phyloP scores from a whole-genome alignment of 2,113 vertebrate genomes.

The Pomatostomus ruficeps region DNA sequence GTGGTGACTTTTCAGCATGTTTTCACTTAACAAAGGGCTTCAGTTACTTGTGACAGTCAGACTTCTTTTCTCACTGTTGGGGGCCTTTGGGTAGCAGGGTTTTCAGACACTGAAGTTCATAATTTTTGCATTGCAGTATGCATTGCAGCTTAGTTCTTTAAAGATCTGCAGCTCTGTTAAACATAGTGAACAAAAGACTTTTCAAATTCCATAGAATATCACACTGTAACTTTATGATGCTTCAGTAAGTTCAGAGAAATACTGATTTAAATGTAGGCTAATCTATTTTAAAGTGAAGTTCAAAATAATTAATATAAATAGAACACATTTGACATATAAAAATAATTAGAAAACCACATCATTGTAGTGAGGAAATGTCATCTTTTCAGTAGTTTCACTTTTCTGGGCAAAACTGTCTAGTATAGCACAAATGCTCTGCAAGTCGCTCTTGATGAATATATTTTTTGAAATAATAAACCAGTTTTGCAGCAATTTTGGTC shows the following conservation, averaged over 20 bases:
- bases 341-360: not conserved
- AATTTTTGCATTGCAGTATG: not conserved
- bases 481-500: not conserved
- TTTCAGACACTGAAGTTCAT: not conserved
- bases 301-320: not conserved
- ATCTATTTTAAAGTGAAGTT: not conserved
- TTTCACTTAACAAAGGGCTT: not conserved
- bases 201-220: not conserved
- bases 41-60: not conserved
- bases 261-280: not conserved
- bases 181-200: not conserved
- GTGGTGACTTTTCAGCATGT: not conserved
- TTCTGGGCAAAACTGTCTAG: not conserved
- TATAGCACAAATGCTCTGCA: not conserved
- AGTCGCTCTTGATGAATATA: not conserved
- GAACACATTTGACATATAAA: not conserved
- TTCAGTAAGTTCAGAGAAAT: not conserved
- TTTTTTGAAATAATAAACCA: not conserved
- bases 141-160: not conserved
- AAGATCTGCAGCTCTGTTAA: not conserved
- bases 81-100: not conserved
- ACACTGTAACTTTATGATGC: not conserved
- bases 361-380: not conserved
- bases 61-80: not conserved
- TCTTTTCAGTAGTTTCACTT: not conserved